Conservation (phyloP, 1,140 invertebrate genomes). For the Druon quercuslanigerum region DNA sequence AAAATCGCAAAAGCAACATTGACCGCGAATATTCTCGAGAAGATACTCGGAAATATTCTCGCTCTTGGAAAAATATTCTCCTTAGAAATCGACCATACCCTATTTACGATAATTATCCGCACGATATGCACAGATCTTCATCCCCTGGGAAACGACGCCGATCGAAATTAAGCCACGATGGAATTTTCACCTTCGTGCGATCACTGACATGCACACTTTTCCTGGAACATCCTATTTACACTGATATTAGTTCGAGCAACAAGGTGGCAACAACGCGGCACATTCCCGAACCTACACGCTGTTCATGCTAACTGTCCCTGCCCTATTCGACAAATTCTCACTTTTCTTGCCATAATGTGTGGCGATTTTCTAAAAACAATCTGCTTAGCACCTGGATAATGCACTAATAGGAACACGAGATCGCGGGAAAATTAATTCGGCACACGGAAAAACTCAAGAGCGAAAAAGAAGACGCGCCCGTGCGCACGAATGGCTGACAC, state of each 20-base stretch:
- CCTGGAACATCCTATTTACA: background rate
- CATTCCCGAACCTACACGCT: slow-evolving; percentile 53
- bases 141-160: slow-evolving; percentile 35
- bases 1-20: too few relatives aligned
- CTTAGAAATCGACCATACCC: slow-evolving; percentile 31
- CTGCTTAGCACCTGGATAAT: background rate
- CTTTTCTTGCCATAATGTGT: background rate
- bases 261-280: slow-evolving; percentile 46
- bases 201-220: slow-evolving; percentile 11
- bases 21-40: too few relatives aligned
- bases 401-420: slow-evolving; percentile 2
- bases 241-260: slow-evolving; percentile 1
- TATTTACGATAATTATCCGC: slow-evolving; percentile 60
- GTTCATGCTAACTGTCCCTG: slow-evolving; percentile 54
- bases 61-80: too few relatives aligned
- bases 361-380: background rate
- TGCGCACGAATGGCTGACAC: slow-evolving; percentile 69
- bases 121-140: slow-evolving; percentile 37
- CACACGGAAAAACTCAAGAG: slow-evolving; percentile 45
- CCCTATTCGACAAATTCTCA: slow-evolving; percentile 44
- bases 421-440: slow-evolving; percentile 31
- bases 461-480: slow-evolving; percentile 69
- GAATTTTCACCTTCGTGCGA: background rate
- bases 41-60: too few relatives aligned
- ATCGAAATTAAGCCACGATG: background rate